A percentile compares a stretch with the other conserved stretches of the same genome.
These are phyloP conservation scores for Melipona quadrifasciata DNA, from an alignment of 1,140 invertebrate species.

Conservation along the genomic window DNA sequence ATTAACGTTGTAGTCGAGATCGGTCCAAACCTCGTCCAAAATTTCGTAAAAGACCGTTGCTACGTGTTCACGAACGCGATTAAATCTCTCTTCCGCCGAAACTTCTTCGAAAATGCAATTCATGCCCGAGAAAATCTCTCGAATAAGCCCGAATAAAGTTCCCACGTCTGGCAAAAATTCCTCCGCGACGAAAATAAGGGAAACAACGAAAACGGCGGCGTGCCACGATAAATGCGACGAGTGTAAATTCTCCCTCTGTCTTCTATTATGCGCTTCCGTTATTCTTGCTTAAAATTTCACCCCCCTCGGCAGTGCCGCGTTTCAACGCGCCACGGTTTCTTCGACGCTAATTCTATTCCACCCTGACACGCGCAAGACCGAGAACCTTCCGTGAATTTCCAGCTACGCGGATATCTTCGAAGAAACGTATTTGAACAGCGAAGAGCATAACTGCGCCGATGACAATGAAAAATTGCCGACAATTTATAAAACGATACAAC, in stretches of 20 bases:
- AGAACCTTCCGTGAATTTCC: background rate
- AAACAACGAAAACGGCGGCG: background rate
- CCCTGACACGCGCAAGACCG: background rate
- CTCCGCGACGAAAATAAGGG: background rate
- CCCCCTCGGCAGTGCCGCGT: background rate
- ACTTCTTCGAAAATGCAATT: background rate
- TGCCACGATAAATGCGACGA: background rate
- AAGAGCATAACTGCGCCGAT: too few species aligned
- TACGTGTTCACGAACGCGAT: background rate
- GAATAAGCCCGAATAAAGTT: background rate
- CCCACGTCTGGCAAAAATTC: constrained; percentile 10
- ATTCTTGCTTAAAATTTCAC: constrained; percentile 2
- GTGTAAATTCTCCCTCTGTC: constrained; percentile 25
- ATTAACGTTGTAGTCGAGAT: background rate
- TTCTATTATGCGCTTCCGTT: constrained; percentile 4
- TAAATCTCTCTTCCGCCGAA: background rate
- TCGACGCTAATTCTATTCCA: background rate
- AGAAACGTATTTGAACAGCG: background rate
- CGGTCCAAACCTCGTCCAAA: background rate
- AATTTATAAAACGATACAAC: too few species aligned
- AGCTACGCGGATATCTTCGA: background rate
- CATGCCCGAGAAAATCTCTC: background rate
- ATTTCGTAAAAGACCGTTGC: too few species aligned
- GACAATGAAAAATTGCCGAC: too few species aligned
- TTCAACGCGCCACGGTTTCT: background rate